phyloP scores from a whole-genome alignment of 2,113 vertebrate genomes.

The Motacilla alba region DNA sequence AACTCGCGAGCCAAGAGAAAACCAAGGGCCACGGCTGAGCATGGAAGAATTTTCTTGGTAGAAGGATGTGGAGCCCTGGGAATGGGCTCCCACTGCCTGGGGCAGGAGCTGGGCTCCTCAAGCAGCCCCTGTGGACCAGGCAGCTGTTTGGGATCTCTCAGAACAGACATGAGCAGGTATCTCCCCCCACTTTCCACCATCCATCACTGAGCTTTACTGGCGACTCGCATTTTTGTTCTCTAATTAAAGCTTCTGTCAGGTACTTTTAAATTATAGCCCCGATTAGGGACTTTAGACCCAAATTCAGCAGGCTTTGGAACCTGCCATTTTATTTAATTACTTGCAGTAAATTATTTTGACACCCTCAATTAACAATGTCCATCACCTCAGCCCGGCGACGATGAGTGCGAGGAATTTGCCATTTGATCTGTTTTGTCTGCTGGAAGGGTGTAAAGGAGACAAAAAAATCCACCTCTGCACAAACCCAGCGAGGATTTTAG shows the following conservation, averaged over 20 bases:
- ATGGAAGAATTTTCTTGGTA: background rate
- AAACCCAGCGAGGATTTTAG: background rate
- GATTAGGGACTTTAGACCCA: constrained; percentile 31
- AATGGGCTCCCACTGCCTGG: background rate
- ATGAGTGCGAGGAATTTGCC: constrained; percentile 12
- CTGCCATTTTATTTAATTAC: constrained; percentile 65
- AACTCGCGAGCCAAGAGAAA: background rate
- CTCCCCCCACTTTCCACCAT: constrained; percentile 20
- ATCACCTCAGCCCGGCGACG: background rate
- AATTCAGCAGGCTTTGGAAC: constrained; percentile 17
- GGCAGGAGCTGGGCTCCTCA: background rate
- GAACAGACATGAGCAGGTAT: background rate
- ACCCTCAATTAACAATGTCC: constrained; percentile 44
- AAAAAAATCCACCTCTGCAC: background rate
- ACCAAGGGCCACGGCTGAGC: background rate
- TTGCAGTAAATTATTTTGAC: constrained; percentile 59
- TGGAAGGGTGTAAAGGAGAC: background rate
- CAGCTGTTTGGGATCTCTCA: constrained; percentile 31
- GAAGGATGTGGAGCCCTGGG: background rate
- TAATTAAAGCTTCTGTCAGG: constrained; percentile 46
- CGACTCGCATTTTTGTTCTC: background rate
- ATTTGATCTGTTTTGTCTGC: constrained; percentile 32
- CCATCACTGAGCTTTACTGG: constrained; percentile 4
- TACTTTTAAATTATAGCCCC: constrained; percentile 1
- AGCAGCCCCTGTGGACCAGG: background rate